Evolutionary conservation across 2,888 invertebrate species (phyloP), one percentile per base, ranked within the genome.

Genomic region (Anoncus sp.): DNA sequence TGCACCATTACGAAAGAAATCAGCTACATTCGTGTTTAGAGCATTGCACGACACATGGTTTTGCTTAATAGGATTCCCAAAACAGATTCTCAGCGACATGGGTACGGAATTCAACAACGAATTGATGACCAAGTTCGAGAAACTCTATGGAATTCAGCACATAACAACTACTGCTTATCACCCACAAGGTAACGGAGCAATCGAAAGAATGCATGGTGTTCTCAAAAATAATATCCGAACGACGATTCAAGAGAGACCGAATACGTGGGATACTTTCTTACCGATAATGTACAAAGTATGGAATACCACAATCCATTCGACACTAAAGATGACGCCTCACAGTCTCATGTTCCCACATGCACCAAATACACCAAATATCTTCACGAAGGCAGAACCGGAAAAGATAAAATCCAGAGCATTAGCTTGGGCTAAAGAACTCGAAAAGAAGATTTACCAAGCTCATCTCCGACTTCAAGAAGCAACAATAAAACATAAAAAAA

Each of bases 211-310:
- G 65, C 65, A 65, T 12, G 65, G 65, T 0, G 51, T 24, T 51
- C 51, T 65, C 7, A 65, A 65, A 38, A 65, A 65, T 38, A 65
- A 65, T 35, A 49, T 65, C 38, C 65, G 65, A 51, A 65, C 65
- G 12, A 65, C 51, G 3, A 20, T 38, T 9, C 20, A 22, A 38
- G 65, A 65, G 3, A 31, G 65, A 10, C 65, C 65, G 1, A 65
- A 65, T n/a, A 65, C 65, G 24, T 65, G 65, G 65, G 65, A 65
- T 12, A 65, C 65, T 6, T 49, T 65, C 1, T 22, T 65, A 12
- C 65, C 65, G 5, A 65, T 65, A 51, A 65, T 51, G 51, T 65
- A 65, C 14, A 65, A 65, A 18, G 65, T 65, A 38, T 65, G 65
- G 65, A 65, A 65, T 35, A 65, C 51, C 20, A 65, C 65, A 7